Base-by-base conservation (phyloP, 1,140 invertebrate species). In the Oppia nitens region DNA sequence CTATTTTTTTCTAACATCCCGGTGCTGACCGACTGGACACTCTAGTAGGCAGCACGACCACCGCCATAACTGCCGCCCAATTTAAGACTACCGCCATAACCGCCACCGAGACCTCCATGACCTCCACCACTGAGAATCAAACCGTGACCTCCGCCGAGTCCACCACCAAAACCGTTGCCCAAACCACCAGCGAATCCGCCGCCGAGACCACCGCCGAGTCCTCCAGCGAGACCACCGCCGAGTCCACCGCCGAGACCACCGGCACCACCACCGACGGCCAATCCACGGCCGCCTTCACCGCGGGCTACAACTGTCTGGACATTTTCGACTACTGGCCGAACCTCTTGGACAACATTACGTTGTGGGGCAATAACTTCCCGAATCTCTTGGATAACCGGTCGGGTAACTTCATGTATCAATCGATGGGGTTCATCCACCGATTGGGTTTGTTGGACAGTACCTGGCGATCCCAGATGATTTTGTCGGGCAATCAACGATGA, bases 281-380 rank as follows among this genome's bases (percentile, higher is more conserved):
- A 11, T 24, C 17, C 21, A 11, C 20, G 11, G 11, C 11, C 11
- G 20, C 20, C 9, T 11, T 59, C 9, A 11, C 55, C 57, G 14
- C 26, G 24, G 28, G 55, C 55, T n/a, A 57, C 32, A 55, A 57
- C n/a, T 14, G 55, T 57, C 32, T 57, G 24, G 47, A 57, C 47
- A 14, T 48, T n/a, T 25, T 57, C 55, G n/a, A 17, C 29, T 23
- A 57, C 55, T 50, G 55, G 55, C 32, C 48, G 12, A 2, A 57
- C 48, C 32, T 57, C 55, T 51, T 57, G 55, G 17, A 45, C 47
- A 23, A 24, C 24, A 47, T 57, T 24, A 2, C 55, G 55, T 20
- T 48, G 47, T 26, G 55, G 55, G 17, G 55, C 24, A 49, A 57
- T 57, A 2, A 57, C 55, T n/a, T 50, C 49, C 20, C 24, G n/a